Conservation (phyloP, 30 jellyfish, hydroid and myxozoan genomes). For the Morbakka virulenta region DNA sequence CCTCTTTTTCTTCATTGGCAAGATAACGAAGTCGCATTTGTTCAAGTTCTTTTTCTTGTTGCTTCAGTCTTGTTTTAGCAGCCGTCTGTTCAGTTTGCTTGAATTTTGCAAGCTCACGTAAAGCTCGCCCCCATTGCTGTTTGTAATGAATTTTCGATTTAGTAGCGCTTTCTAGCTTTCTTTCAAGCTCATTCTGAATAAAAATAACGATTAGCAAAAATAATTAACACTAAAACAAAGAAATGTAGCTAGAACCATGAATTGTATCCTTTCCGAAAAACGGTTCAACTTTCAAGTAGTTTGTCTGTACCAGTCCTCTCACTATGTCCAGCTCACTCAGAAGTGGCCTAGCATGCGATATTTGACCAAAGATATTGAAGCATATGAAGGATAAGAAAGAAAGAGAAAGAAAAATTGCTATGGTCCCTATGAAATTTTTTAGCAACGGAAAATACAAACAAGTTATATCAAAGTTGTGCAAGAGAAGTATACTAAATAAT, state of each 20-base stretch:
- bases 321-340: neutral
- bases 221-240: neutral
- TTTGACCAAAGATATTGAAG: too few relatives aligned
- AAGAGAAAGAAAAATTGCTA: too few relatives aligned
- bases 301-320: neutral
- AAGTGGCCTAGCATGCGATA: too few relatives aligned
- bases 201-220: neutral
- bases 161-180: conserved; percentile 75
- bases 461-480: too few relatives aligned
- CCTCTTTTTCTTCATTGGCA: conserved; percentile 92
- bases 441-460: too few relatives aligned
- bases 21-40: conserved; percentile 78
- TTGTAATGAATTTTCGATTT: conserved; percentile 91
- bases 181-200: conserved; percentile 71
- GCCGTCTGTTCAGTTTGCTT: conserved; percentile 87
- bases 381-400: too few relatives aligned
- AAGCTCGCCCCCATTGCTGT: conserved; percentile 98
- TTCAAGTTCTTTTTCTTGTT: conserved; percentile 88
- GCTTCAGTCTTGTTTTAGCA: conserved; percentile 80
- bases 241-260: too few relatives aligned
- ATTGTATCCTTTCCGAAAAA: too few relatives aligned
- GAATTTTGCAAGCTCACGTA: conserved; percentile 88
- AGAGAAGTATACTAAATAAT: too few relatives aligned
- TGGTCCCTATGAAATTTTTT: too few relatives aligned
- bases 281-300: too few relatives aligned